Conservation (phyloP, 1,140 invertebrate genomes). For the Contarinia nasturtii region DNA sequence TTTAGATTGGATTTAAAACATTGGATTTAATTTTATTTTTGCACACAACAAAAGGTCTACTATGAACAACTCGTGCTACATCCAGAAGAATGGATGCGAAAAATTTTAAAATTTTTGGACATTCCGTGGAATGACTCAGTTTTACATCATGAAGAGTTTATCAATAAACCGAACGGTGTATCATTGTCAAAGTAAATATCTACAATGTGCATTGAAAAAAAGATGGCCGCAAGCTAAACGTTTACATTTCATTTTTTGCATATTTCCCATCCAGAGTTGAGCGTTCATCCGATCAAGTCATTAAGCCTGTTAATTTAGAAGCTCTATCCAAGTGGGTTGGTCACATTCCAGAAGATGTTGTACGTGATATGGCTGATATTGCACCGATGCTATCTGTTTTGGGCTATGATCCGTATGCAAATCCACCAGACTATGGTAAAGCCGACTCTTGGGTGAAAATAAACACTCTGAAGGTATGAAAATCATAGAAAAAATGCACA, state of each 20-base stretch:
- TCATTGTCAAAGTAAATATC: slow-evolving; percentile 69
- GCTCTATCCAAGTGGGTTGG: slow-evolving; percentile 94
- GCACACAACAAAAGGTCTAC: slow-evolving; percentile 35
- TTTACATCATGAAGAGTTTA: slow-evolving; percentile 90
- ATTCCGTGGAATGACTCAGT: slow-evolving; percentile 92
- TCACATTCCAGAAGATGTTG: slow-evolving; percentile 74
- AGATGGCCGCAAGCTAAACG: background rate
- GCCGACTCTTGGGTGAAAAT: slow-evolving; percentile 68
- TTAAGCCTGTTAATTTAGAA: slow-evolving; percentile 93
- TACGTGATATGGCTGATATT: slow-evolving; percentile 73
- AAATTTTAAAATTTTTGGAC: slow-evolving; percentile 78
- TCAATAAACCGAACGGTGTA: slow-evolving; percentile 90
- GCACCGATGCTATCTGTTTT: slow-evolving; percentile 82
- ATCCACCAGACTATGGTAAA: slow-evolving; percentile 82
- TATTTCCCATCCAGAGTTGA: slow-evolving; percentile 65
- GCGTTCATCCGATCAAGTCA: slow-evolving; percentile 94
- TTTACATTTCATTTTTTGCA: slow-evolving; percentile 1
- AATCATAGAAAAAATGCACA: background rate
- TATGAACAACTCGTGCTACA: slow-evolving; percentile 96
- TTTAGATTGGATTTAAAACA: slow-evolving; percentile 3
- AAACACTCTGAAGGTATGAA: slow-evolving; percentile 42
- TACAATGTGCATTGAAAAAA: background rate
- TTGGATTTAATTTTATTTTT: too few relatives aligned
- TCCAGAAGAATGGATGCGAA: slow-evolving; percentile 74
- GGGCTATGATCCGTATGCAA: slow-evolving; percentile 85